Percentiles rank a stretch among this genome's conserved stretches.
Conservation (phyloP, 2,113 vertebrate genomes). For the Hirundichthys speculiger region DNA sequence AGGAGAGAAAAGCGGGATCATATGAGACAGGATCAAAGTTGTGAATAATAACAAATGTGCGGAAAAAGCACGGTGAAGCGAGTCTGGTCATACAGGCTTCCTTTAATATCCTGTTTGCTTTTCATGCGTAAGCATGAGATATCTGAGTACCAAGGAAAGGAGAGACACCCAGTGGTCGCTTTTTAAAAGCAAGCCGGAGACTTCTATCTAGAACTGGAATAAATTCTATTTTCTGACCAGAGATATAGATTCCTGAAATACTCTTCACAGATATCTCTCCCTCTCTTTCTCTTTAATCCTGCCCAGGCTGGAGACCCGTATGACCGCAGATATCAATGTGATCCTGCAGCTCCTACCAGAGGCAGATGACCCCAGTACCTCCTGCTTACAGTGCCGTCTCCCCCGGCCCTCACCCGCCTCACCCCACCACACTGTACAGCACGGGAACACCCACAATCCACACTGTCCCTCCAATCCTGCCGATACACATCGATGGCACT, state of each 20-base stretch:
- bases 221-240: too few relatives aligned
- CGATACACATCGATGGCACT: constrained; percentile 57
- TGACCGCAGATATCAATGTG: constrained; percentile 91
- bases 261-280: not conserved
- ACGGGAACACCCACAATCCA: constrained; percentile 69
- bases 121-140: not conserved
- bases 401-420: constrained; percentile 71
- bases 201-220: too few relatives aligned
- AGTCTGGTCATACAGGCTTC: not conserved
- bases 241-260: not conserved
- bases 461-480: constrained; percentile 46
- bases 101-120: not conserved
- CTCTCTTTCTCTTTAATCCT: not conserved
- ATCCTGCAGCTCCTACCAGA: constrained; percentile 95
- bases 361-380: constrained; percentile 87
- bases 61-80: not conserved
- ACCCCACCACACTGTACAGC: constrained; percentile 79
- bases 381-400: constrained; percentile 87
- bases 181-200: not conserved
- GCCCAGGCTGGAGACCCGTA: constrained; percentile 89
- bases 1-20: too few relatives aligned
- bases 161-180: constrained; percentile 23
- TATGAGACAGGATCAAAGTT: not conserved
- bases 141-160: not conserved
- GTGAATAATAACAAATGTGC: not conserved